These are phyloP conservation scores for Brachypalpus laphriformis DNA, from an alignment of 2,888 invertebrate species.

Conservation along the genomic window DNA sequence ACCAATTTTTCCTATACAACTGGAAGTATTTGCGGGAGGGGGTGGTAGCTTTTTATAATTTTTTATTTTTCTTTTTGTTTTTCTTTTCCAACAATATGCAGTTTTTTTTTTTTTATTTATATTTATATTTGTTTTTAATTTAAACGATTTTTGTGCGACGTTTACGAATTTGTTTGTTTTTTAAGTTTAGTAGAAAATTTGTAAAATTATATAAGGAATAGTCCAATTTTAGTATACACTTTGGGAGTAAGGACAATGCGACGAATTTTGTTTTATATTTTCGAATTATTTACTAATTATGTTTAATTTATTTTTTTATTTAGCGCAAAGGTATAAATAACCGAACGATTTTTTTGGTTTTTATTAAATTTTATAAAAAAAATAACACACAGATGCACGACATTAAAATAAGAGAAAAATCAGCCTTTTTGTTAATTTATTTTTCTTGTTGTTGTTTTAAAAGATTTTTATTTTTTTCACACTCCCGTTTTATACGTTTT, in stretches of 20 bases:
- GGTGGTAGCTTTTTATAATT: constrained; percentile 19
- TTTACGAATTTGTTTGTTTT: constrained; percentile 23
- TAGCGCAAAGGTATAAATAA: constrained; percentile 62
- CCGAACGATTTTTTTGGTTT: constrained; percentile 58
- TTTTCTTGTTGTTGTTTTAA: constrained; percentile 53
- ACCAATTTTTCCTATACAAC: constrained; percentile 39
- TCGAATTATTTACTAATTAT: constrained; percentile 14
- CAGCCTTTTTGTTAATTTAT: constrained; percentile 81
- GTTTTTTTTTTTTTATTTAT: constrained; percentile 5
- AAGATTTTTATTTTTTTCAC: constrained; percentile 22
- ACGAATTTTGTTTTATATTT: too few species aligned
- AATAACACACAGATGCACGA: constrained; percentile 80
- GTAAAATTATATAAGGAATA: constrained; percentile 66
- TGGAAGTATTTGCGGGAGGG: constrained; percentile 41
- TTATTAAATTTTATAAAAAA: constrained; percentile 58
- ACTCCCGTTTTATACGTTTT: constrained; percentile 2
- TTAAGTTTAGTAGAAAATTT: constrained; percentile 57
- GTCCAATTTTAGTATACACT: constrained; percentile 41
- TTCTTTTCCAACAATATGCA: constrained; percentile 56
- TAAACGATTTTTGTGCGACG: constrained; percentile 57
- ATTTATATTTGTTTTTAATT: background rate
- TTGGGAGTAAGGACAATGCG: constrained; percentile 15
- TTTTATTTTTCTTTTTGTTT: constrained; percentile 33
- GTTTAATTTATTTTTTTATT: constrained; percentile 34
- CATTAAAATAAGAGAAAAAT: constrained; percentile 81